Evolutionary conservation across 2,113 vertebrate species (phyloP).

Genomic region (Microtus pennsylvanicus): DNA sequence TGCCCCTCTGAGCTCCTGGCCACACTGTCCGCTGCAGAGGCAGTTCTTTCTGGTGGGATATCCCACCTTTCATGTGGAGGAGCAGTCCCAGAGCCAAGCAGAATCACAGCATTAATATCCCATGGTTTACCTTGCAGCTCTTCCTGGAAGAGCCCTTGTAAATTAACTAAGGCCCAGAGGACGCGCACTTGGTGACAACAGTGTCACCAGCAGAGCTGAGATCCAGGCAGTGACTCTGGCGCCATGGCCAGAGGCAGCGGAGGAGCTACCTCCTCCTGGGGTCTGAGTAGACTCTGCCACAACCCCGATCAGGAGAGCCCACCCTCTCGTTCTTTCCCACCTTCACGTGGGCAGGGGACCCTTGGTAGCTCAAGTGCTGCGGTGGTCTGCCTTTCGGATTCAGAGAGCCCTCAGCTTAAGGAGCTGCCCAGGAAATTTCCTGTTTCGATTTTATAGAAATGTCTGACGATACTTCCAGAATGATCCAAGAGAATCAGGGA

Average conservation of each 20-base stretch:
- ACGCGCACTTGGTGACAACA: neutral
- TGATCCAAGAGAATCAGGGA: neutral
- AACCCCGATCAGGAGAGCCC: neutral
- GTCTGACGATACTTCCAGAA: neutral
- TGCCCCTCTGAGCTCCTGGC: no score
- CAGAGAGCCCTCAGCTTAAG: neutral
- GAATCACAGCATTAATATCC: neutral
- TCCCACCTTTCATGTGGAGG: neutral
- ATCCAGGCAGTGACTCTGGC: neutral
- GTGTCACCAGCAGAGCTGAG: neutral
- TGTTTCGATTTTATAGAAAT: neutral
- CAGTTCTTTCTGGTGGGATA: fast-evolving
- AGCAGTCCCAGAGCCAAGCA: neutral
- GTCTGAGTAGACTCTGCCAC: neutral
- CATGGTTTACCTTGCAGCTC: neutral
- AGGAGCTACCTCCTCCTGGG: neutral
- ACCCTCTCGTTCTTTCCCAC: fast-evolving
- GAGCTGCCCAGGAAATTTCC: neutral
- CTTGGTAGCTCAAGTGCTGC: neutral
- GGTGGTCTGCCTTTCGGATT: neutral
- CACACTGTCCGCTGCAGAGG: no score
- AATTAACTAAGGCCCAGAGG: neutral
- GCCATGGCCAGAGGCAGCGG: neutral
- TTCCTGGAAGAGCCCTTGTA: neutral
- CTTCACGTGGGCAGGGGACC: neutral